Conservation (phyloP, 1,140 invertebrate genomes). For the Nymphalis io region DNA sequence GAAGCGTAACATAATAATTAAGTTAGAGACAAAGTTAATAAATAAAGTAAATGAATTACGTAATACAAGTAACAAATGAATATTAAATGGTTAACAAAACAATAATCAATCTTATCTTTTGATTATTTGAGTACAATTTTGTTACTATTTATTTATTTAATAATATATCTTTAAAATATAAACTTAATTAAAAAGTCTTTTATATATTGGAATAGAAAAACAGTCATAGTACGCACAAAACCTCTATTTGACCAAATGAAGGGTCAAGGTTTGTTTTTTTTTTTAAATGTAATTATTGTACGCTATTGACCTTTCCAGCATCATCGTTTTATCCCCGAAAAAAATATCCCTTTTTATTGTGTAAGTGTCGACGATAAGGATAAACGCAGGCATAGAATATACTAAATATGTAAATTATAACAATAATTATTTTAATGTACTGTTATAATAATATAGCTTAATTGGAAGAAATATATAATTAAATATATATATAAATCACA, state of each 20-base stretch:
- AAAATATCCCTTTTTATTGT: background rate
- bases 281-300: conserved; percentile 39
- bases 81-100: background rate
- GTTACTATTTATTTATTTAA: no score
- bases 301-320: conserved; percentile 31
- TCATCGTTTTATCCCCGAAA: conserved; percentile 22
- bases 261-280: conserved; percentile 31
- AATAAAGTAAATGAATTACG: conserved; percentile 2
- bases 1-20: conserved; percentile 4
- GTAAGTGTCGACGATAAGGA: background rate
- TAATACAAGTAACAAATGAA: background rate
- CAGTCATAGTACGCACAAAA: background rate
- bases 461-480: no score
- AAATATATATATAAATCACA: no score
- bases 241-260: background rate
- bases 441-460: no score
- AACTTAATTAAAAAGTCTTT: no score
- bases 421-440: no score
- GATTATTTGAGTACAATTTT: no score
- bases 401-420: no score
- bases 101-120: no score
- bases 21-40: background rate
- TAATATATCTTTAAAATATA: no score
- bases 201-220: no score
- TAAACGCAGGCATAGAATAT: background rate